phyloP scores from a whole-genome alignment of 2,113 vertebrate species.

The Cichladusa arquata region DNA sequence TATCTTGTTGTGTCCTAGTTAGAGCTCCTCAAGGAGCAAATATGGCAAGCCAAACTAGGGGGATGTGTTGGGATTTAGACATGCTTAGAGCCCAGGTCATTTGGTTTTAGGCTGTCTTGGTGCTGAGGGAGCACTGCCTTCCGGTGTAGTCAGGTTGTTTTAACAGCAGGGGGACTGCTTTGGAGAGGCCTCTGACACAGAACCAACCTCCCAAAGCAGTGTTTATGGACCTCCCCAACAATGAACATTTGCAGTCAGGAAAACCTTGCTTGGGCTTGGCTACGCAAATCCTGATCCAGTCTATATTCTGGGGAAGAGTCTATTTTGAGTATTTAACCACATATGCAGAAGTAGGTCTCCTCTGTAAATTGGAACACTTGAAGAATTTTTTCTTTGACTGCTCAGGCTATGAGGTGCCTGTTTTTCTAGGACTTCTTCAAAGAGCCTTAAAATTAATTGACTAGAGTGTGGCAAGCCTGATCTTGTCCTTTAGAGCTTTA shows the following conservation, averaged over 20 bases:
- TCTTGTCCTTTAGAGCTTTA: not conserved
- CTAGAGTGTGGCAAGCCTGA: not conserved
- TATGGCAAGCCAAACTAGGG: rapidly evolving
- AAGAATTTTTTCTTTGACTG: not conserved
- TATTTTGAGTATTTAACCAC: not conserved
- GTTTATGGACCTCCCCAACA: not conserved
- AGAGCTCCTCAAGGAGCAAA: not conserved
- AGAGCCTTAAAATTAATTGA: not conserved
- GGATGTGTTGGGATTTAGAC: not conserved
- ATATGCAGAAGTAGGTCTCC: not conserved
- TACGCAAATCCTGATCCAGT: not conserved
- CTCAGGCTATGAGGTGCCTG: not conserved
- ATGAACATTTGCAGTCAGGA: not conserved
- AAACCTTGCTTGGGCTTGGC: not conserved
- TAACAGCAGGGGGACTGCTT: not conserved
- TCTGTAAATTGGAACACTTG: not conserved
- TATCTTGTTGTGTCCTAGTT: rapidly evolving
- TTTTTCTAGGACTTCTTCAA: conserved; percentile 12
- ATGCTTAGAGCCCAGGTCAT: not conserved
- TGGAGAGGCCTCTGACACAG: not conserved
- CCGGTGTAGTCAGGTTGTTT: not conserved
- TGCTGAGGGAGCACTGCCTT: not conserved
- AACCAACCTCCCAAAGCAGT: not conserved
- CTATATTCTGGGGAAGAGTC: not conserved
- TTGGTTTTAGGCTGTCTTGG: not conserved